Evolutionary conservation across 2,113 vertebrate genomes (phyloP).

Genomic region (Emydocephalus ijimae): DNA sequence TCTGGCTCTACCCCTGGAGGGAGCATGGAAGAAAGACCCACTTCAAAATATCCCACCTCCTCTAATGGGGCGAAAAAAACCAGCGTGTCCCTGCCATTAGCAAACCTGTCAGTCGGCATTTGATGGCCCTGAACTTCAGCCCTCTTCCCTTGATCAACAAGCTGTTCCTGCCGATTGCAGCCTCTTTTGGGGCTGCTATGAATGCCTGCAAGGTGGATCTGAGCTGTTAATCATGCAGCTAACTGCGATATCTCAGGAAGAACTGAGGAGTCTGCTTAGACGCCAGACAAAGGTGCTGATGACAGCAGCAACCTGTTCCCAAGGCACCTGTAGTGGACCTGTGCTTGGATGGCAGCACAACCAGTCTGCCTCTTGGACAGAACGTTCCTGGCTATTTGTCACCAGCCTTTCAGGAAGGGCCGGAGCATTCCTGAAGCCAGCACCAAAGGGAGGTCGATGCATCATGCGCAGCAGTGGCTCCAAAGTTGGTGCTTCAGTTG

Average conservation of each 20-base stretch:
- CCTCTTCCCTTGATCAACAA: neutral
- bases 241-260: neutral
- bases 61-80: neutral
- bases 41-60: neutral
- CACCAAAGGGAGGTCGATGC: neutral
- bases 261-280: neutral
- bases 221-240: neutral
- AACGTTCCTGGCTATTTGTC: neutral
- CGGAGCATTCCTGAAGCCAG: neutral
- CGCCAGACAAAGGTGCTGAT: neutral
- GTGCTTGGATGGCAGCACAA: neutral
- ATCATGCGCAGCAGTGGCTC: neutral
- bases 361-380: neutral
- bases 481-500: neutral
- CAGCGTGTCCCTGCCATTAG: neutral
- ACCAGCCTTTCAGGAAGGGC: neutral
- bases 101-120: neutral
- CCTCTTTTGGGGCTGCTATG: neutral
- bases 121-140: neutral
- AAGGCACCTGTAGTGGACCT: neutral
- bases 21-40: neutral
- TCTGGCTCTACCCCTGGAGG: neutral
- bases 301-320: neutral
- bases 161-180: neutral
- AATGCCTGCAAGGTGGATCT: neutral